Base-by-base conservation (phyloP, 2,797 vertebrate genomes). In the Parambassis ranga region DNA sequence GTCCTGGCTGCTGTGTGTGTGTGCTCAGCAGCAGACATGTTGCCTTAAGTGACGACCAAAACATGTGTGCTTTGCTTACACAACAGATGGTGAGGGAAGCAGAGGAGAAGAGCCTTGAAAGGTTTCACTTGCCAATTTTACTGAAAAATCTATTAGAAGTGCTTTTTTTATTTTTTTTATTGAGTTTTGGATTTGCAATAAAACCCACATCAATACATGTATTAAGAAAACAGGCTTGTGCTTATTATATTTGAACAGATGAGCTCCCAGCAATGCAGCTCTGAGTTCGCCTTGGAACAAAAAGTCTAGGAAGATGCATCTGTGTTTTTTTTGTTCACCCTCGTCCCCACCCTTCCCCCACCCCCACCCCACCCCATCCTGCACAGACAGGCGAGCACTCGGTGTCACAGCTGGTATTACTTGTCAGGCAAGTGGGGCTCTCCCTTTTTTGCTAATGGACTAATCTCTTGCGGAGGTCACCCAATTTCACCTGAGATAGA, bases 351-450 rank as follows among this genome's bases (percentile, higher is more conserved):
- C 81, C 83, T 67, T 74, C 83, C 79, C 76, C 81, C 75, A 63
- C 64, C 71, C 30, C 47, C 50, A 10, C 37, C 48, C 6, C 9
- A 35, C 56, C 75, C 68, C 61, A 71, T 37, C 69, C 81, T 48
- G 4, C 68, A 57, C 73, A 81, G 82, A 67, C 78, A 83, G 81
- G 63, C 76, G 76, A 55, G 77, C 60, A 50, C 85, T 81, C 84
- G 58, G 75, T 82, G 86, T 88, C 88, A 88, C 92, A 92, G 91
- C 90, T 90, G 87, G 86, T 85, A 75, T 77, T 85, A 87, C 89
- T 85, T 81, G 89, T 91, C 89, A 61, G 70, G 85, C 65, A 53
- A 85, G 87, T 75, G 82, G 87, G 79, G 71, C 83, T 89, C 82
- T 90, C 66, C 73, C 65, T 58, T 67, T 76, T 68, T 78, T 81